These are phyloP conservation scores for Pelodiscus sinensis DNA, from an alignment of 2,113 vertebrate species.

Conservation along the genomic window DNA sequence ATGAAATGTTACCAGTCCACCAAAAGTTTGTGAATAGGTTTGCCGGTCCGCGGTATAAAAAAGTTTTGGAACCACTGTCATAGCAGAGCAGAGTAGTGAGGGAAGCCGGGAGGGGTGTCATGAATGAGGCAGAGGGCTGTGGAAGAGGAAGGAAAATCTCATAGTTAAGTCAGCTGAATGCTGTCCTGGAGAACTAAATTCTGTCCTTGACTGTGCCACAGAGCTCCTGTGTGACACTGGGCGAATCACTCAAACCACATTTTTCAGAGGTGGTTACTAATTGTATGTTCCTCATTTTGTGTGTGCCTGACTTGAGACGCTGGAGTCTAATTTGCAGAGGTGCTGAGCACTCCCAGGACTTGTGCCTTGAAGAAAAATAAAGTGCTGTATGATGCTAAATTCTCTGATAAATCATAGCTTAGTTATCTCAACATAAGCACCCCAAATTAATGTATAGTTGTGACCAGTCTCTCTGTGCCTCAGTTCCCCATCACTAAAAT, in stretches of 20 bases:
- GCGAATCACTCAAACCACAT: neutral
- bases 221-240: neutral
- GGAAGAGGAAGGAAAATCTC: neutral
- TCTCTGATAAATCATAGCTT: neutral
- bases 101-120: neutral
- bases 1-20: no score
- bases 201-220: neutral
- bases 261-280: neutral
- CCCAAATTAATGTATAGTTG: neutral
- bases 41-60: no score
- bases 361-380: neutral
- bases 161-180: neutral
- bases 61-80: no score
- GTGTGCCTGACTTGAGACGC: neutral
- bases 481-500: neutral
- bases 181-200: neutral
- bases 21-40: no score
- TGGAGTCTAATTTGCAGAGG: neutral
- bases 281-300: neutral
- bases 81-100: neutral
- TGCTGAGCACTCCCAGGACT: neutral
- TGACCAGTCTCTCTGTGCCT: neutral
- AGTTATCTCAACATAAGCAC: neutral
- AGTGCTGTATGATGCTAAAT: neutral
- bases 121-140: neutral